These are phyloP conservation scores for Habrosyne pyritoides DNA, from an alignment of 2,888 invertebrate species.

Conservation along the genomic window DNA sequence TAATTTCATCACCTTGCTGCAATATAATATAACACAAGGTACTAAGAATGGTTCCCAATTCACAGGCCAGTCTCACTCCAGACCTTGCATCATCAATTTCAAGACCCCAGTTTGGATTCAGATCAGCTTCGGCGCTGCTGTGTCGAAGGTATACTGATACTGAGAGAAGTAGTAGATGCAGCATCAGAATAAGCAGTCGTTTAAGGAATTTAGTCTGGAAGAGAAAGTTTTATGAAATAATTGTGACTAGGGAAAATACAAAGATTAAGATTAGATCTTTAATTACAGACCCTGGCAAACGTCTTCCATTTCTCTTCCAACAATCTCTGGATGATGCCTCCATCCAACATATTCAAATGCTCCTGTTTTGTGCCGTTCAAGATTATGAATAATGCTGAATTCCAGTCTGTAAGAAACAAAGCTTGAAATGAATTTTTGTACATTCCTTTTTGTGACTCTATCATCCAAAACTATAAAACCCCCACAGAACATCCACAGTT, in stretches of 20 bases:
- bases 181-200: constrained; percentile 92
- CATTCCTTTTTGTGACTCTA: background rate
- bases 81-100: constrained; percentile 63
- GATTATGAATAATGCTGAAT: constrained; percentile 98
- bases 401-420: constrained; percentile 91
- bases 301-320: constrained; percentile 99
- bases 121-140: constrained; percentile 64
- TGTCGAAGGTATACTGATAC: constrained; percentile 96
- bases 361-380: constrained; percentile 98
- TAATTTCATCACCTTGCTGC: constrained; percentile 97
- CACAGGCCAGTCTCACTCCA: constrained; percentile 88
- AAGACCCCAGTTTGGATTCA: constrained; percentile 67
- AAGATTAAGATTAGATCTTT: background rate
- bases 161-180: constrained; percentile 94
- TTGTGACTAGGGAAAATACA: too few species aligned
- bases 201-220: constrained; percentile 95
- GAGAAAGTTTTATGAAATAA: constrained; percentile 3
- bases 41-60: constrained; percentile 92
- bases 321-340: constrained; percentile 98
- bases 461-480: background rate
- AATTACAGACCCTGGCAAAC: constrained; percentile 91
- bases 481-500: background rate
- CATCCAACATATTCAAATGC: constrained; percentile 99
- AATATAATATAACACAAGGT: constrained; percentile 94
- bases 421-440: constrained; percentile 7